These are phyloP conservation scores for Chrysina gloriosa DNA, from an alignment of 2,888 invertebrate species.

Conservation along the genomic window DNA sequence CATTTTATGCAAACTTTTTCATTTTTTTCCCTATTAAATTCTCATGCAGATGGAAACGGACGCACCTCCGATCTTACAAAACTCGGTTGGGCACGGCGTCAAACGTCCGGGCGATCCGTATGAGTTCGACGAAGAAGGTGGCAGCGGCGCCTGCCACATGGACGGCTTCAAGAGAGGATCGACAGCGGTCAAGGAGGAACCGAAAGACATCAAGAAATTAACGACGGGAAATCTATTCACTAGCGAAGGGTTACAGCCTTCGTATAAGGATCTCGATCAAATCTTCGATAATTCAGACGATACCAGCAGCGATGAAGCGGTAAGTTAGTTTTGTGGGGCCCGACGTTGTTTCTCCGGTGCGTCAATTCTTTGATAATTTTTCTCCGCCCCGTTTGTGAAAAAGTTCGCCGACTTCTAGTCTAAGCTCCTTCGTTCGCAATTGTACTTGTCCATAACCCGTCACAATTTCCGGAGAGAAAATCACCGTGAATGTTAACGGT, in stretches of 20 bases:
- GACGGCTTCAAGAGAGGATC: slow-evolving; percentile 66
- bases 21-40: slow-evolving; percentile 21
- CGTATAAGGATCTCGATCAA: slow-evolving; percentile 91
- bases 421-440: too few species aligned
- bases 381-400: too few species aligned
- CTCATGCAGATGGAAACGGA: slow-evolving; percentile 57
- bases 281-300: slow-evolving; percentile 94
- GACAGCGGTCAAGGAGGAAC: slow-evolving; percentile 65
- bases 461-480: too few species aligned
- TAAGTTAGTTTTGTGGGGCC: too few species aligned
- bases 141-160: slow-evolving; percentile 66
- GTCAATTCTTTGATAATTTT: too few species aligned
- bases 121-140: slow-evolving; percentile 77
- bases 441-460: too few species aligned
- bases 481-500: too few species aligned
- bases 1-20: slow-evolving; percentile 32
- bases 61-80: slow-evolving; percentile 54
- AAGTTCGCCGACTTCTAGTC: too few species aligned
- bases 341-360: too few species aligned
- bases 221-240: slow-evolving; percentile 81
- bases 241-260: slow-evolving; percentile 89
- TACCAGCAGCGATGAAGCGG: slow-evolving; percentile 89
- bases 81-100: slow-evolving; percentile 56
- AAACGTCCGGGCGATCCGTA: slow-evolving; percentile 73
- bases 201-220: slow-evolving; percentile 65